Conservation (phyloP, 1,140 invertebrate species). For the Tetramorium simillimum region DNA sequence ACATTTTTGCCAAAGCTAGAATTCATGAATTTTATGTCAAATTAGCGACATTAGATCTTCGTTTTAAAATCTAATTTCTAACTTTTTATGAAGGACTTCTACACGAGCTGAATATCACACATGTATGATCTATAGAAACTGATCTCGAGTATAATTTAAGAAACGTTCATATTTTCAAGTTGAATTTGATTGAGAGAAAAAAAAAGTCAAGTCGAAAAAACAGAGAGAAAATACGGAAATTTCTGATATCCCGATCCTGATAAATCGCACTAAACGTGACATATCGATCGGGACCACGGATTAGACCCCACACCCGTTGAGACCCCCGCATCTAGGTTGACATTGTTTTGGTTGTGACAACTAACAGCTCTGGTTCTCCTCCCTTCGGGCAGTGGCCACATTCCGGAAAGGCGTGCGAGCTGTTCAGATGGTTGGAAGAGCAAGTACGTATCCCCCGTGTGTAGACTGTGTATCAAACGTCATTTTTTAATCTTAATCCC, state of each 20-base stretch:
- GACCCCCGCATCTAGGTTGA: slow-evolving; percentile 80
- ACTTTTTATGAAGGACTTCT: neutral
- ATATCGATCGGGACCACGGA: slow-evolving; percentile 66
- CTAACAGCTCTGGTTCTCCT: slow-evolving; percentile 85
- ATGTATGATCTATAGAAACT: neutral
- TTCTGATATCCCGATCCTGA: neutral
- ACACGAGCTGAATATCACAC: neutral
- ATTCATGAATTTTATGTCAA: neutral
- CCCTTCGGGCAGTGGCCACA: slow-evolving; percentile 94
- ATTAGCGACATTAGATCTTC: neutral
- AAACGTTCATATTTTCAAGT: neutral
- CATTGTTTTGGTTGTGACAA: slow-evolving; percentile 82
- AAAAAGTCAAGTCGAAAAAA: neutral
- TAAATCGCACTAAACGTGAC: slow-evolving; percentile 52
- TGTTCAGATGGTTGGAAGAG: slow-evolving; percentile 98
- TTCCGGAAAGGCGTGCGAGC: slow-evolving; percentile 99
- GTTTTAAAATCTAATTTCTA: neutral
- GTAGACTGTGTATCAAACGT: slow-evolving; percentile 82
- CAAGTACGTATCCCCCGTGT: slow-evolving; percentile 94
- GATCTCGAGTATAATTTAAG: neutral
- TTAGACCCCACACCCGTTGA: slow-evolving; percentile 69
- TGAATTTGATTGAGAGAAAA: neutral
- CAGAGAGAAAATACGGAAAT: neutral
- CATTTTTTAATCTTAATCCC: slow-evolving; percentile 63
- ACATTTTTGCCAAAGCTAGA: neutral